Evolutionary conservation across 2,797 vertebrate genomes (phyloP), one percentile per base, ranked within the genome.

Genomic region (Lophius americanus): DNA sequence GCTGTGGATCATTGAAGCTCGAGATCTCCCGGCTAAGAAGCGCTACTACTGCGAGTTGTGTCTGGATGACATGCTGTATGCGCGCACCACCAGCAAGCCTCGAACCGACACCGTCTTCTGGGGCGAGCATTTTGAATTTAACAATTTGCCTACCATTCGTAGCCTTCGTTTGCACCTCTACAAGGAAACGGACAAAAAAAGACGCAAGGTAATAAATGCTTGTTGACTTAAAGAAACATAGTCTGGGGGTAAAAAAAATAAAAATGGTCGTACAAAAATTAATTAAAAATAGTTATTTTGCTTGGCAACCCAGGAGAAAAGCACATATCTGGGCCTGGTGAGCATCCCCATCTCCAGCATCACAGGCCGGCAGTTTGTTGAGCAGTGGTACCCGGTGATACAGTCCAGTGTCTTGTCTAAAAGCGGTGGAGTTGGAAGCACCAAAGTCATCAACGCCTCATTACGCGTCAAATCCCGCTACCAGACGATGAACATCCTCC

Each of bases 21-120:
- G 97, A 2, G 97, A 99, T 83, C 94, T 99, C 5, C 97, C 97
- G 0, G 93, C 96, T 44, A 99, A 99, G 92, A 98, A 98, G 75
- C 96, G 97, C 52, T 98, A 99, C 87, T 99, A 98, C 89, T 99
- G 97, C 23, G 97, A 99, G 93, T 95, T 99, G 37, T 99, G 97
- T 89, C 92, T 99, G 88, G 97, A 99, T 0, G 97, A 99, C 92
- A 97, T 98, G 95, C 91, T 99, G 50, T 99, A 98, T 0, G 97
- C 97, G 0, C 95, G 97, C 48, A 99, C 97, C 93, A 99, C 97
- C 92, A 98, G 96, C 95, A 99, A 99, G 83, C 93, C 96, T 9
- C 96, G 96, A 57, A 95, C 96, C 0, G 97, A 99, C 93, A 98
- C 96, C 0, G 96, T 98, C 78, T 99, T 99, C 91, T 99, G 97